These are phyloP conservation scores for Kryptolebias marmoratus DNA, from an alignment of 2,113 vertebrate species.

Conservation along the genomic window DNA sequence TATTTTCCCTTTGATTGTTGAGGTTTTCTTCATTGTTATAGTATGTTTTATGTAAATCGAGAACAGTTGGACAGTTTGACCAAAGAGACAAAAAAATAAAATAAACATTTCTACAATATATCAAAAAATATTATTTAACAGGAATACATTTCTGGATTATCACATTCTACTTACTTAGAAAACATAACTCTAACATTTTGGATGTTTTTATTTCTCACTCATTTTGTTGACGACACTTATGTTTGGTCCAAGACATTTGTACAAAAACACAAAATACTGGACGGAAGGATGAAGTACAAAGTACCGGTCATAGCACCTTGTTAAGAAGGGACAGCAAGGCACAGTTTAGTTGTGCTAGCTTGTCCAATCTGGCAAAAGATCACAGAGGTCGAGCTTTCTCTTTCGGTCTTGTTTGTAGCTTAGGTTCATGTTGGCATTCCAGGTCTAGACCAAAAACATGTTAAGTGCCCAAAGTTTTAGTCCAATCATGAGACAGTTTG, in stretches of 20 bases:
- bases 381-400: conserved; percentile 6
- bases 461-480: conserved; percentile 63
- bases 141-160: conserved; percentile 66
- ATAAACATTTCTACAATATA: conserved; percentile 62
- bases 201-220: conserved; percentile 34
- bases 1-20: conserved; percentile 1
- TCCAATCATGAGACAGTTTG: conserved; percentile 78
- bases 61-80: conserved; percentile 52
- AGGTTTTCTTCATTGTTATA: conserved; percentile 9
- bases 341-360: conserved; percentile 43
- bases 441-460: conserved; percentile 19
- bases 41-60: conserved; percentile 53
- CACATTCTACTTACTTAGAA: conserved; percentile 65
- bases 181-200: conserved; percentile 53
- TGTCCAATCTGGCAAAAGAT: conserved; percentile 5
- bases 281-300: conserved; percentile 59
- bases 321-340: conserved; percentile 43
- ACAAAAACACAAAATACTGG: conserved; percentile 68
- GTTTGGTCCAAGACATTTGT: conserved; percentile 75
- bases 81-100: conserved; percentile 51
- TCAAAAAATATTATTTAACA: conserved; percentile 64
- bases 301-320: conserved; percentile 75
- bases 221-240: conserved; percentile 42
- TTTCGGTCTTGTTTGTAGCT: conserved; percentile 2
- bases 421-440: not conserved